phyloP scores from a whole-genome alignment of 2,113 vertebrate genomes.

The Scatophagus argus region DNA sequence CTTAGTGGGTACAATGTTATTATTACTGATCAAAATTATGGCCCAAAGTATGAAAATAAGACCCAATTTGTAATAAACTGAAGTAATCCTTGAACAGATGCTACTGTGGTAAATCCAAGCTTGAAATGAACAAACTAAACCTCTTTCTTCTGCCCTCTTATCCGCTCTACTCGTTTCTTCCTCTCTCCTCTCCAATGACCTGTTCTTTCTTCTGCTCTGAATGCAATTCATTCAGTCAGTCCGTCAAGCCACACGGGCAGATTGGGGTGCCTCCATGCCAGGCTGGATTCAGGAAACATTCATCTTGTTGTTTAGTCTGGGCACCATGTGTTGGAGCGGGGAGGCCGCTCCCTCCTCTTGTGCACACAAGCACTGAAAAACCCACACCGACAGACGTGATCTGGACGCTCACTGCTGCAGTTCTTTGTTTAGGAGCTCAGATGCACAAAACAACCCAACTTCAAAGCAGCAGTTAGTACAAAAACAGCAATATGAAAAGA shows the following conservation, averaged over 20 bases:
- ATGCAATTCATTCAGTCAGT: slow-evolving; percentile 26
- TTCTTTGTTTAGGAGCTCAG: slow-evolving; percentile 40
- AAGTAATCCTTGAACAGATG: neutral
- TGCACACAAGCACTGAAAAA: slow-evolving; percentile 40
- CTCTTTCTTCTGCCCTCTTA: slow-evolving; percentile 1
- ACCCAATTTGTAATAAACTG: neutral
- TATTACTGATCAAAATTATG: neutral
- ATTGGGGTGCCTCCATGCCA: slow-evolving; percentile 57
- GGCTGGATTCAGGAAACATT: slow-evolving; percentile 73
- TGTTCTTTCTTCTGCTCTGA: slow-evolving; percentile 24
- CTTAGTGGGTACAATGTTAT: neutral
- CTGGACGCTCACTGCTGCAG: slow-evolving; percentile 12
- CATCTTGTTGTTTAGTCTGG: slow-evolving; percentile 79
- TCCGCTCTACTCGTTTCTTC: slow-evolving; percentile 8
- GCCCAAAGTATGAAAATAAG: neutral
- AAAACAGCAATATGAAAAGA: slow-evolving; percentile 33
- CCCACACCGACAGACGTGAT: slow-evolving; percentile 25
- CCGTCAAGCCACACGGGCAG: slow-evolving; percentile 43
- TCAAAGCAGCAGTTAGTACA: slow-evolving; percentile 45
- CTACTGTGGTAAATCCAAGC: neutral
- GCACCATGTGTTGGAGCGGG: slow-evolving; percentile 65
- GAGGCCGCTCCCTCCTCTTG: slow-evolving; percentile 44
- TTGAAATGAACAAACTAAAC: slow-evolving; percentile 17
- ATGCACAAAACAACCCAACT: slow-evolving; percentile 33
- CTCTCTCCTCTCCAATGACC: slow-evolving; percentile 12